phyloP scores from a whole-genome alignment of 2,113 vertebrate genomes.

The Nicator chloris region DNA sequence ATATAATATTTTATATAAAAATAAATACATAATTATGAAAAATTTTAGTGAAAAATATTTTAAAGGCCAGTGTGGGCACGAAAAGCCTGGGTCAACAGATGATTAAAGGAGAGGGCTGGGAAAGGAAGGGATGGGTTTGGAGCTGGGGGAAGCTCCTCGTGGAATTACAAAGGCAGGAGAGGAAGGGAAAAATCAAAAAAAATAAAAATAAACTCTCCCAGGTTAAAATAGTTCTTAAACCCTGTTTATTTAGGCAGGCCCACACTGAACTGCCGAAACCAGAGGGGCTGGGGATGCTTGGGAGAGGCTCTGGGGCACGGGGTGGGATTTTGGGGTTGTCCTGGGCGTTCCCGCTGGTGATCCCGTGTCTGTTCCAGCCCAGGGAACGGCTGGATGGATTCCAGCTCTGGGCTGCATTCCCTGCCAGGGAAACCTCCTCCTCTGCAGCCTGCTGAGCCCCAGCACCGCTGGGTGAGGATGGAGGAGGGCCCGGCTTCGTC shows the following conservation, averaged over 20 bases:
- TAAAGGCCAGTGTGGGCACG: neutral
- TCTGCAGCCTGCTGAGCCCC: too few relatives aligned
- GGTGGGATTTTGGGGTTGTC: neutral
- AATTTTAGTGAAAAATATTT: too few relatives aligned
- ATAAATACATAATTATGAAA: too few relatives aligned
- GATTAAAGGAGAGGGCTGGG: conserved; percentile 58
- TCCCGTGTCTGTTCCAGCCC: neutral
- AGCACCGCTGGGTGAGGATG: too few relatives aligned
- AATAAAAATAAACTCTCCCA: neutral
- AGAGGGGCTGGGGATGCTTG: neutral
- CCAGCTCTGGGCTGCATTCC: neutral
- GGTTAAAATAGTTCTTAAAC: neutral
- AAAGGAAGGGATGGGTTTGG: neutral
- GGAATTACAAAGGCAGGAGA: neutral
- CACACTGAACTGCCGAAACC: neutral
- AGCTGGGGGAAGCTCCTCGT: neutral
- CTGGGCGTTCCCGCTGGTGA: neutral
- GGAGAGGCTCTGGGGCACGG: neutral
- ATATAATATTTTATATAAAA: too few relatives aligned
- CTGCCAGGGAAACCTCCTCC: too few relatives aligned
- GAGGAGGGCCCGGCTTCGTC: too few relatives aligned
- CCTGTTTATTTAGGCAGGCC: neutral
- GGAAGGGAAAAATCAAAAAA: neutral
- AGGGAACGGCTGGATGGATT: too few relatives aligned
- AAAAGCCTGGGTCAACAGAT: conserved; percentile 69